phyloP scores from a whole-genome alignment of 2,797 vertebrate genomes.

The Lepus oiostolus region DNA sequence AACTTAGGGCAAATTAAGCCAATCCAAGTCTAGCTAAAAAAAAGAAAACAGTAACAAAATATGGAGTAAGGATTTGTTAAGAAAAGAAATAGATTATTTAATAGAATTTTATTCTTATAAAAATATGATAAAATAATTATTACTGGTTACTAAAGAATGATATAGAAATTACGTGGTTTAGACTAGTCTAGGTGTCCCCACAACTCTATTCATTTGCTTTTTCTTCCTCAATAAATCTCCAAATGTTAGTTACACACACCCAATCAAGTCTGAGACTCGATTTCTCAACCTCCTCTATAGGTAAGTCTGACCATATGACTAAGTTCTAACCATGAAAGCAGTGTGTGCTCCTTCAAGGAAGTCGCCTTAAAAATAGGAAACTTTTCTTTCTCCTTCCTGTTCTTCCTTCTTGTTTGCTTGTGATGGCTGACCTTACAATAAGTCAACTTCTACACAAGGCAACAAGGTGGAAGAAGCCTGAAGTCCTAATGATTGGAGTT shows the following conservation, averaged over 20 bases:
- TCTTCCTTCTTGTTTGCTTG: slow-evolving; percentile 23
- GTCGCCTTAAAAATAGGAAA: not conserved
- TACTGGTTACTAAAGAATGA: not conserved
- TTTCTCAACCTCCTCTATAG: not conserved
- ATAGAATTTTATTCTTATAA: slow-evolving; percentile 17
- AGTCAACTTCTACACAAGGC: slow-evolving; percentile 27
- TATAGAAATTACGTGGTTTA: not conserved
- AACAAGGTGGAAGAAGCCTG: not conserved
- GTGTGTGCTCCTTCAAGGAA: not conserved
- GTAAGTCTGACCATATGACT: not conserved
- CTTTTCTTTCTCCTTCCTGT: not conserved
- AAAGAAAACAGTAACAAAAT: not conserved
- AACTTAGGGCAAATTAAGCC: slow-evolving; percentile 22
- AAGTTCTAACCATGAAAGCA: not conserved
- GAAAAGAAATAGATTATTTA: not conserved
- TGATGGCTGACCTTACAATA: slow-evolving; percentile 3
- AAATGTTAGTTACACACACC: not conserved
- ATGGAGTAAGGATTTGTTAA: not conserved
- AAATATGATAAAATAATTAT: slow-evolving; percentile 26
- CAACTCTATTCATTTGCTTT: not conserved
- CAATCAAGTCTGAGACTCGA: not conserved
- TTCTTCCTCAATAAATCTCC: not conserved
- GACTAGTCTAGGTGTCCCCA: not conserved
- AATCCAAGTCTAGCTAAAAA: slow-evolving; percentile 37
- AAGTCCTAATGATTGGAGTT: not conserved